Percentiles rank a stretch among this genome's conserved stretches.
Evolutionary conservation across 2,113 vertebrate genomes (phyloP).

Genomic region (Laticauda laticaudata): DNA sequence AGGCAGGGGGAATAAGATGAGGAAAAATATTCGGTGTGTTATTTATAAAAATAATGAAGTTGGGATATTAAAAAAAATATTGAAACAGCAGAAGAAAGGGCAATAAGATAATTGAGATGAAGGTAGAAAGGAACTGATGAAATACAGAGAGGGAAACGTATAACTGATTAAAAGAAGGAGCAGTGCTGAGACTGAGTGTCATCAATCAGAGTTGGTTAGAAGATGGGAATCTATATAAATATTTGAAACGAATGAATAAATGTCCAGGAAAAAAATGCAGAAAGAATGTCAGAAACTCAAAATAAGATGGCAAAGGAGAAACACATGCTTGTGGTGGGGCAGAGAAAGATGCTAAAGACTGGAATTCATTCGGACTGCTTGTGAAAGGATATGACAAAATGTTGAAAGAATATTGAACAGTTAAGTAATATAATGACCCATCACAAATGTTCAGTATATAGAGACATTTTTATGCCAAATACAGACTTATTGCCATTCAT

Average conservation of each 20-base stretch:
- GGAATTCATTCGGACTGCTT: background rate
- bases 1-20: background rate
- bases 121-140: background rate
- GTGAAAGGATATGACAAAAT: background rate
- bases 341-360: background rate
- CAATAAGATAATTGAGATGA: background rate
- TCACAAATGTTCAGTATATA: background rate
- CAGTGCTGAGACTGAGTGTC: background rate
- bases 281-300: background rate
- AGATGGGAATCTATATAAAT: background rate
- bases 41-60: background rate
- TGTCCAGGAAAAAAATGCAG: background rate
- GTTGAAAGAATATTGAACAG: background rate
- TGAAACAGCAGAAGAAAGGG: background rate
- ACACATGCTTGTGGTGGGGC: background rate
- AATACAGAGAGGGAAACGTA: background rate
- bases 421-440: background rate
- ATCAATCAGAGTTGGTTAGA: background rate
- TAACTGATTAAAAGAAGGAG: background rate
- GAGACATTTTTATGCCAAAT: background rate
- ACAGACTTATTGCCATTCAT: background rate
- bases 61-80: background rate
- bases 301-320: background rate
- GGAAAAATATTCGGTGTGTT: background rate
- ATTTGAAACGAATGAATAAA: background rate